phyloP scores from a whole-genome alignment of 1,140 invertebrate species.

The Cydia amplana region DNA sequence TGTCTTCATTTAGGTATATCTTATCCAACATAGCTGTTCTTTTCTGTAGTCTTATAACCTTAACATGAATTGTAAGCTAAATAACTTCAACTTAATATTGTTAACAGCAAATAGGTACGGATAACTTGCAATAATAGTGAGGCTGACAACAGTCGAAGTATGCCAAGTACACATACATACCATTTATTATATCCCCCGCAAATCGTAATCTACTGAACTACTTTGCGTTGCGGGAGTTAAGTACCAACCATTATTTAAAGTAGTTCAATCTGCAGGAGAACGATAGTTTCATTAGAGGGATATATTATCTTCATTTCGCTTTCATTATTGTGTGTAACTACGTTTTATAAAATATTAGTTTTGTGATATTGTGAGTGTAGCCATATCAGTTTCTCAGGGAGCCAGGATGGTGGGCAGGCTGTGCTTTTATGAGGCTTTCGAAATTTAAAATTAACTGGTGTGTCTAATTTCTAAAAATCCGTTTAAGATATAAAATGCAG shows the following conservation, averaged over 20 bases:
- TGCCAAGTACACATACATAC: not conserved
- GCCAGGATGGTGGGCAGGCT: no score
- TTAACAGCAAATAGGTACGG: not conserved
- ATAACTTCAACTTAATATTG: not conserved
- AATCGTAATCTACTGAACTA: slow-evolving; percentile 17
- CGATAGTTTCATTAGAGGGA: not conserved
- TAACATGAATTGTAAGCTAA: no score
- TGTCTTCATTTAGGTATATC: not conserved
- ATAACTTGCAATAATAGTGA: not conserved
- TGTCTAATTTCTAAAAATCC: no score
- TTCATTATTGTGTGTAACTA: not conserved
- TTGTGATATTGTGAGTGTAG: no score
- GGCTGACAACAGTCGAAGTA: slow-evolving; percentile 1
- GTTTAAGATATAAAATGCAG: no score
- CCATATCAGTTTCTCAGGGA: no score
- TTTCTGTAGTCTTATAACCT: not conserved
- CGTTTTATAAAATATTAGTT: no score
- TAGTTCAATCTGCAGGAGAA: not conserved
- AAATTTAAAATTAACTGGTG: no score
- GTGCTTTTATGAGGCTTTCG: no score
- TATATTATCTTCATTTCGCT: not conserved
- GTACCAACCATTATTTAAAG: not conserved
- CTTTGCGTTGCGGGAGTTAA: not conserved
- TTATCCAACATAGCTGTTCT: not conserved
- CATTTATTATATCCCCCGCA: slow-evolving; percentile 12